phyloP scores from a whole-genome alignment of 2,888 invertebrate genomes.

The Rapana venosa region DNA sequence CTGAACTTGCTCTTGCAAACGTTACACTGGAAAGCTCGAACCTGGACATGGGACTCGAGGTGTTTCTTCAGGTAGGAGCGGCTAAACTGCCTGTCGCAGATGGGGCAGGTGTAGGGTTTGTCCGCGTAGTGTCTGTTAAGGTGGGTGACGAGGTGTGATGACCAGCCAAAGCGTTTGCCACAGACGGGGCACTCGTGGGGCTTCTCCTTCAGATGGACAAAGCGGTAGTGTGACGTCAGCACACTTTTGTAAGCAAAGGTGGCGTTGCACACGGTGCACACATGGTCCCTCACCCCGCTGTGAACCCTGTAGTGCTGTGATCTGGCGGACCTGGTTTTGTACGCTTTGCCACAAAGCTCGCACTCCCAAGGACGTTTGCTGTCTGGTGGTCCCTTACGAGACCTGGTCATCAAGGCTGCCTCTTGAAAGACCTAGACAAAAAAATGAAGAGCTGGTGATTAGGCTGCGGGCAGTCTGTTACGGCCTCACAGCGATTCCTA shows the following conservation, averaged over 20 bases:
- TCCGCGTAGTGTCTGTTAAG: slow-evolving; percentile 4
- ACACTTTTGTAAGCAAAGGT: slow-evolving; percentile 30
- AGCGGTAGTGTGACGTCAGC: slow-evolving; percentile 7
- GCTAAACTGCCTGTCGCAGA: not conserved
- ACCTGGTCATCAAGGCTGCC: not conserved
- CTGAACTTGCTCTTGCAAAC: not conserved
- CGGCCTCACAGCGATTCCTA: no score
- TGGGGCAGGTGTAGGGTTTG: slow-evolving; percentile 24
- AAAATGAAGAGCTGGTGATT: no score
- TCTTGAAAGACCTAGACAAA: not conserved
- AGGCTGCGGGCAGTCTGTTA: no score
- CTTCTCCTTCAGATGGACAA: slow-evolving; percentile 24
- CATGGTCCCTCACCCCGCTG: slow-evolving; percentile 16
- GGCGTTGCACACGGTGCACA: slow-evolving; percentile 6
- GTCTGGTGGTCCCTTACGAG: not conserved
- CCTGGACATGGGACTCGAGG: slow-evolving; percentile 4
- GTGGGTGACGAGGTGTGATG: slow-evolving; percentile 25
- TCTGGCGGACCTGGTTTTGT: slow-evolving; percentile 27
- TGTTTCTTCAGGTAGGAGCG: slow-evolving; percentile 20
- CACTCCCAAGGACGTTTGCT: not conserved
- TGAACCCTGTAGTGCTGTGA: slow-evolving; percentile 27
- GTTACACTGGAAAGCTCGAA: not conserved
- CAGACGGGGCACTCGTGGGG: slow-evolving; percentile 28
- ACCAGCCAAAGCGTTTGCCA: slow-evolving; percentile 20
- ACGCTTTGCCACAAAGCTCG: slow-evolving; percentile 16